Percentiles rank a stretch among this genome's conserved stretches.
phyloP scores from a whole-genome alignment of 2,797 vertebrate species.

The Dendrocincla tyrannina region DNA sequence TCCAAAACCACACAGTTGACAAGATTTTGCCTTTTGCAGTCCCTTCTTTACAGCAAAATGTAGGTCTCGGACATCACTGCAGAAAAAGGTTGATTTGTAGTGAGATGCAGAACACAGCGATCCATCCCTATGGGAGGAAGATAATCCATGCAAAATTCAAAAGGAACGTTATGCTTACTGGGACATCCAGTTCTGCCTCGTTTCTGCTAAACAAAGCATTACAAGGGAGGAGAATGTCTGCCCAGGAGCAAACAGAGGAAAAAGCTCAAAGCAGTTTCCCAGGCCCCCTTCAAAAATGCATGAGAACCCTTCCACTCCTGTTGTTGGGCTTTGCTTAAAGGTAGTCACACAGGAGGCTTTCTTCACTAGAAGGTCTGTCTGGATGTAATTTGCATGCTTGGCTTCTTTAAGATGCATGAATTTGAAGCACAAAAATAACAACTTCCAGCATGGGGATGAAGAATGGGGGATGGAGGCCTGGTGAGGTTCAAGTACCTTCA shows the following conservation, averaged over 20 bases:
- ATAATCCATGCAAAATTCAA: constrained; percentile 34
- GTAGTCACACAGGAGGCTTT: neutral
- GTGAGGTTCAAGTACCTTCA: neutral
- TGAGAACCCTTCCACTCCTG: neutral
- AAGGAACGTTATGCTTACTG: neutral
- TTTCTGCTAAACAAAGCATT: neutral
- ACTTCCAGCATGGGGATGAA: neutral
- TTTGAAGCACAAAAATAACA: neutral
- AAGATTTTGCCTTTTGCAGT: neutral
- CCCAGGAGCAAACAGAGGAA: neutral
- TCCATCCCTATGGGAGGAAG: neutral
- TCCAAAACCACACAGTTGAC: neutral
- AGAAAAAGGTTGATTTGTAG: neutral
- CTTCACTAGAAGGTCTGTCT: neutral
- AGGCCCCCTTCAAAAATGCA: neutral
- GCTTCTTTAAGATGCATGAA: neutral
- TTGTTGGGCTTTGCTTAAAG: neutral
- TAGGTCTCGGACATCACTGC: neutral
- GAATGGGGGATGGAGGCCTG: neutral
- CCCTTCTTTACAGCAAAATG: neutral
- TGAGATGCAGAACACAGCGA: neutral
- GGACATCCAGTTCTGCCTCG: neutral
- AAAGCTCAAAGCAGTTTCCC: neutral
- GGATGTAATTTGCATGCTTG: neutral
- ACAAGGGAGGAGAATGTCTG: neutral